Evolutionary conservation across 2,113 vertebrate species (phyloP), one percentile per base, ranked within the genome.

Genomic region (Microcebus tavaratra): DNA sequence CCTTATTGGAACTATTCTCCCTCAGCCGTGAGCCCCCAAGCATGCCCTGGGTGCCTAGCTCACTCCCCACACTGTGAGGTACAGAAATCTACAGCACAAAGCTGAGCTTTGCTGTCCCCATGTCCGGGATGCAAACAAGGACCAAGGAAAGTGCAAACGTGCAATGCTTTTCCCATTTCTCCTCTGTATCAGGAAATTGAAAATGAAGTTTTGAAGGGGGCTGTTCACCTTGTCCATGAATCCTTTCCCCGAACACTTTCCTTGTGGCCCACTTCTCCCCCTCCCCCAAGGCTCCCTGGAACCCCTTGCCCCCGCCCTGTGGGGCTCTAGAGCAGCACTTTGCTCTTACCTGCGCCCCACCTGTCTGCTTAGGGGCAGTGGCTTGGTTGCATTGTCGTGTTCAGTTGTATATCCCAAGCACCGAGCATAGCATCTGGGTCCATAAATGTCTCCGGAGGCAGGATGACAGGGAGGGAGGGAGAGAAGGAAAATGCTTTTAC

Each of bases 11-110:
- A 27, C 9, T 53, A 21, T 53, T 21, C 17, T 79, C 48, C 34
- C 29, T 21, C 9, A 31, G 39, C 45, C 5, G 2, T 21, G 48
- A 53, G 9, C 48, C 18, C 45, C 21, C 1, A 11, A 50, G 29
- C 75, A 5, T 31, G 76, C 6, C 5, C 73, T 53, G 18, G 27
- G 31, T 27, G 72, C 39, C 39, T 25, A 14, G 39, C 70, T 42
- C 0, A 2, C 7, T 1, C 17, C 17, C 31, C 17, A 17, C 14
- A 20, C 27, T 31, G 29, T 4, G 18, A 45, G 48, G 29, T 18
- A 12, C 31, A n/a, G 76, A 79, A 79, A 53, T 12, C 48, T 53
- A 34, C 9, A 79, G 31, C 76, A 79, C 29, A 53, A 53, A 53
- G 48, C 48, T 21, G 45, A 34, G 76, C 9, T 53, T 48, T 79